A percentile compares a stretch with the other conserved stretches of the same genome.
Conservation (phyloP, 2,113 vertebrate species). For the Neomonachus schauinslandi region DNA sequence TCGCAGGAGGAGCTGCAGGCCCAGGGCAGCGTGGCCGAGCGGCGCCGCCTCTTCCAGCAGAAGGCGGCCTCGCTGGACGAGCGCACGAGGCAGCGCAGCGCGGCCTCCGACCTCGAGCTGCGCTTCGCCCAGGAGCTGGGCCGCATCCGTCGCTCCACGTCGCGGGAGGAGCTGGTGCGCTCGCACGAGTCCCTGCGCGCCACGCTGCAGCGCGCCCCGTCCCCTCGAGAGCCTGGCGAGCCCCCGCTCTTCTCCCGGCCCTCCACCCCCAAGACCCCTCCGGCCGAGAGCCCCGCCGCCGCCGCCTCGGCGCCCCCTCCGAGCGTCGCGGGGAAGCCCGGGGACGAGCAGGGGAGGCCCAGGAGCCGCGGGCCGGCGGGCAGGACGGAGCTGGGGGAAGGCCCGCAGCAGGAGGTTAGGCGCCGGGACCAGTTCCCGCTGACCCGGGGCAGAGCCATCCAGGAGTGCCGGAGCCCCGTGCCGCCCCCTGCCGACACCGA, state of each 20-base stretch:
- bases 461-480: slow-evolving; percentile 77
- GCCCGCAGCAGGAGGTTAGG: slow-evolving; percentile 78
- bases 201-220: slow-evolving; percentile 82
- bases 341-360: slow-evolving; percentile 75
- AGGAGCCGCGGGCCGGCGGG: slow-evolving; percentile 54
- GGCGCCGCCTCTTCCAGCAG: slow-evolving; percentile 93
- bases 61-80: slow-evolving; percentile 96
- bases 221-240: slow-evolving; percentile 82
- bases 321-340: slow-evolving; percentile 77
- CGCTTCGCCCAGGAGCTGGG: slow-evolving; percentile 96
- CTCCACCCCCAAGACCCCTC: slow-evolving; percentile 74
- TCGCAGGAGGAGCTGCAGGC: slow-evolving; percentile 93
- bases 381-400: slow-evolving; percentile 81
- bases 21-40: slow-evolving; percentile 87
- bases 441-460: slow-evolving; percentile 66
- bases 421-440: slow-evolving; percentile 79
- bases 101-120: slow-evolving; percentile 94
- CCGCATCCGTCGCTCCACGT: slow-evolving; percentile 94
- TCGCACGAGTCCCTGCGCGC: slow-evolving; percentile 89
- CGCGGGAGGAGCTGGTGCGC: slow-evolving; percentile 88
- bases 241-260: slow-evolving; percentile 69
- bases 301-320: slow-evolving; percentile 78
- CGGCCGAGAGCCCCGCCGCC: slow-evolving; percentile 69
- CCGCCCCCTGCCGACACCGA: slow-evolving; percentile 39
- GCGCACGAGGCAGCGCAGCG: slow-evolving; percentile 89